phyloP scores from a whole-genome alignment of 2,888 invertebrate species.

The Steinernema hermaphroditum region DNA sequence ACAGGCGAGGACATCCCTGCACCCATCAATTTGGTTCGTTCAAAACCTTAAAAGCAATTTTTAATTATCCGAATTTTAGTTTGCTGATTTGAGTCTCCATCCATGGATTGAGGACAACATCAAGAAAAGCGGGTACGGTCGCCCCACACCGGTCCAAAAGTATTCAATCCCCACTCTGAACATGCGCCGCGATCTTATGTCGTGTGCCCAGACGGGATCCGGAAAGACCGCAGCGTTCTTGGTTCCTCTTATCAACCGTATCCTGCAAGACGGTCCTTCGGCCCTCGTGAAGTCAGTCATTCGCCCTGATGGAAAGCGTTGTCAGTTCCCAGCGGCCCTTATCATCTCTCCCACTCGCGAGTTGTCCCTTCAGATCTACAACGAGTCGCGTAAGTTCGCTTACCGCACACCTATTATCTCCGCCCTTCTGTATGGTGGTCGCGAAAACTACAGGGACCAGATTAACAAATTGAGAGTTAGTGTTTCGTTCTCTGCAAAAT shows the following conservation, averaged over 20 bases:
- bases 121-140: slow-evolving; percentile 67
- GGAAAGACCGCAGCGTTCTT: slow-evolving; percentile 32
- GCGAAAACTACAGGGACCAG: slow-evolving; percentile 67
- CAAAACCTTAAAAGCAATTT: no score
- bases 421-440: slow-evolving; percentile 2
- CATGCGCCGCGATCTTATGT: slow-evolving; percentile 73
- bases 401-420: not conserved
- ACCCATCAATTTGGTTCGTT: slow-evolving; percentile 81
- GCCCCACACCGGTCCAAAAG: slow-evolving; percentile 76
- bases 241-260: slow-evolving; percentile 75
- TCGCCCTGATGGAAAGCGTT: slow-evolving; percentile 74
- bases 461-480: slow-evolving; percentile 62
- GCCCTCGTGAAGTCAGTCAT: slow-evolving; percentile 49
- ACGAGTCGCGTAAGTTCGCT: not conserved
- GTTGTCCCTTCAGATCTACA: not conserved
- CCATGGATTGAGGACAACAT: slow-evolving; percentile 68
- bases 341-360: slow-evolving; percentile 26
- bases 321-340: slow-evolving; percentile 65
- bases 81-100: slow-evolving; percentile 66
- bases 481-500: no score
- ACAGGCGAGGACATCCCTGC: slow-evolving; percentile 91
- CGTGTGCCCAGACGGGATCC: slow-evolving; percentile 12
- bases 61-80: slow-evolving; percentile 45
- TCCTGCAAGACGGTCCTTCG: slow-evolving; percentile 74
- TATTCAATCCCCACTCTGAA: slow-evolving; percentile 97